phyloP scores from a whole-genome alignment of 2,113 vertebrate species.

The Connochaetes taurinus region DNA sequence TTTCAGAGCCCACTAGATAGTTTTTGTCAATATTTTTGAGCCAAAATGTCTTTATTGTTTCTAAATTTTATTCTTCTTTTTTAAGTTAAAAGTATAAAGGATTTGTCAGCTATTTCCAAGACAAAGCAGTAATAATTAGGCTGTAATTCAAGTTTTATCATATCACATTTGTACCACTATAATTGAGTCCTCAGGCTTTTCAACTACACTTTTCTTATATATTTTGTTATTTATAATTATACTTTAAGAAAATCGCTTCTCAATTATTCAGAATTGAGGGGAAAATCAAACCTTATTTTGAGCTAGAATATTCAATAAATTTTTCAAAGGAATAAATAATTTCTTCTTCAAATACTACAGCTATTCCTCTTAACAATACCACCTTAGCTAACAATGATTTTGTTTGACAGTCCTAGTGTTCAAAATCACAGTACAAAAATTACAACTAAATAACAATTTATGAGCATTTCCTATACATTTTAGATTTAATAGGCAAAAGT shows the following conservation, averaged over 20 bases:
- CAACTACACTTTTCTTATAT: not conserved
- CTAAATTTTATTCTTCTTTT: slow-evolving; percentile 26
- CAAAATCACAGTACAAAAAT: not conserved
- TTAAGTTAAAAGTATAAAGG: not conserved
- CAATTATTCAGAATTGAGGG: not conserved
- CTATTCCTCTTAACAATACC: not conserved
- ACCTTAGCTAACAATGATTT: not conserved
- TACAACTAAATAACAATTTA: not conserved
- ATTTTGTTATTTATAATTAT: slow-evolving; percentile 48
- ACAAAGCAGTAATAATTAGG: slow-evolving; percentile 47
- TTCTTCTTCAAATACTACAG: not conserved
- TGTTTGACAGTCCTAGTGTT: not conserved
- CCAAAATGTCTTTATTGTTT: not conserved
- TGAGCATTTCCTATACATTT: not conserved
- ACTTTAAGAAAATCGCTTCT: not conserved
- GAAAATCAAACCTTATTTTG: not conserved
- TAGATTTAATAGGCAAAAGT: not conserved
- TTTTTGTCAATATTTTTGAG: not conserved
- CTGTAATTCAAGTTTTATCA: slow-evolving; percentile 49
- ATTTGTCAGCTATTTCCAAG: slow-evolving; percentile 40
- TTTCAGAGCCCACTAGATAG: not conserved
- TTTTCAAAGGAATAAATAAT: not conserved
- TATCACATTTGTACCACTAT: slow-evolving; percentile 29
- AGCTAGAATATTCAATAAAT: not conserved
- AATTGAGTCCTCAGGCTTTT: slow-evolving; percentile 51